Percentiles rank a stretch among this genome's conserved stretches.
Evolutionary conservation across 1,140 invertebrate species (phyloP).

Genomic region (Atta cephalotes): DNA sequence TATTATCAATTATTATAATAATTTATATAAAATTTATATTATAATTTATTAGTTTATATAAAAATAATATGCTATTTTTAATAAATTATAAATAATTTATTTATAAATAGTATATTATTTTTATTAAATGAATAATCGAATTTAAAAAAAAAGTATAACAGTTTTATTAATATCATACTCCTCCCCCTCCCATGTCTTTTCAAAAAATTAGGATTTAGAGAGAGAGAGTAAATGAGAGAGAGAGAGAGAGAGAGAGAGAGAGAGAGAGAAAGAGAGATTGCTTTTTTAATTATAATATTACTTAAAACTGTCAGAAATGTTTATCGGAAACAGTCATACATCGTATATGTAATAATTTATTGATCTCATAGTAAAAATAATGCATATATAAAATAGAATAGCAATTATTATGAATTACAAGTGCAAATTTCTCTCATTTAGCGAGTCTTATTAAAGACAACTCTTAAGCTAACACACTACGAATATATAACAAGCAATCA

Average conservation of each 20-base stretch:
- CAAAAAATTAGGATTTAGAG: not conserved
- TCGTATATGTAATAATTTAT: not conserved
- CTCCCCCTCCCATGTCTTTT: not conserved
- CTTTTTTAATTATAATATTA: not conserved
- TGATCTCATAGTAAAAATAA: not conserved
- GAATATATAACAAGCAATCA: conserved; percentile 33
- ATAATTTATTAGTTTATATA: too few relatives aligned
- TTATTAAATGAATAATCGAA: not conserved
- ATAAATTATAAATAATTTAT: too few relatives aligned
- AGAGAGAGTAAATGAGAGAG: too few relatives aligned
- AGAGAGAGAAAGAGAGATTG: not conserved
- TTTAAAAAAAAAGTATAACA: not conserved
- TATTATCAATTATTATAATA: too few relatives aligned
- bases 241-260: too few relatives aligned
- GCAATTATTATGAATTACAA: not conserved
- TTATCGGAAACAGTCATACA: not conserved
- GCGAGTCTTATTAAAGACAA: not conserved
- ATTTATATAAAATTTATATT: too few relatives aligned
- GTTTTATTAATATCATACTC: not conserved
- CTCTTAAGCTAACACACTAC: not conserved
- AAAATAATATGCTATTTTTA: too few relatives aligned
- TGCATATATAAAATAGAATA: not conserved
- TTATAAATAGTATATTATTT: too few relatives aligned
- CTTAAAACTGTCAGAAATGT: not conserved
- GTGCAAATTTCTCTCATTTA: not conserved